Evolutionary conservation across 2,888 invertebrate genomes (phyloP).

Genomic region (Eretmocerus hayati): DNA sequence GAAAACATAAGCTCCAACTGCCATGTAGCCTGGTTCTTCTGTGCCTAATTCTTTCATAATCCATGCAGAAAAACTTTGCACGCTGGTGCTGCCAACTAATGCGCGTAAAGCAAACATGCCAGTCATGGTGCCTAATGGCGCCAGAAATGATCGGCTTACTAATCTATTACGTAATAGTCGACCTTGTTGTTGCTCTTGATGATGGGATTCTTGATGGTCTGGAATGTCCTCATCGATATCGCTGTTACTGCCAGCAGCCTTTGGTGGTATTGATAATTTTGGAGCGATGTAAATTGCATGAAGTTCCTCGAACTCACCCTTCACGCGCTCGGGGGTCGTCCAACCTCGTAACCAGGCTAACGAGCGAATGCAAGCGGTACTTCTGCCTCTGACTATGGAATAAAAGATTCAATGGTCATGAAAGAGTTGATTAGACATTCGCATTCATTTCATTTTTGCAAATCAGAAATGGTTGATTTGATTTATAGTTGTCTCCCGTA

Average conservation of each 20-base stretch:
- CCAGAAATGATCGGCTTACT: neutral
- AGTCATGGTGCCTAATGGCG: neutral
- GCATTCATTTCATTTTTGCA: too few species aligned
- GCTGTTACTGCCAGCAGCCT: too few species aligned
- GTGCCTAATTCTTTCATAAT: neutral
- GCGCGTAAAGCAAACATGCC: conserved; percentile 1
- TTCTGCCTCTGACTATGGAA: neutral
- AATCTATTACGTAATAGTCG: too few species aligned
- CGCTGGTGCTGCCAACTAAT: neutral
- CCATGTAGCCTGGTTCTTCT: neutral
- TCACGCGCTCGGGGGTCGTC: conserved; percentile 5
- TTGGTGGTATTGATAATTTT: too few species aligned
- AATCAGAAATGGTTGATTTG: too few species aligned
- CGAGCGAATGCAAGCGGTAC: neutral
- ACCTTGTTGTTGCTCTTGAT: too few species aligned
- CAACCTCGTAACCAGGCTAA: conserved; percentile 6
- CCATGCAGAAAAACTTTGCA: neutral
- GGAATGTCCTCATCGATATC: too few species aligned
- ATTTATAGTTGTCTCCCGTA: too few species aligned
- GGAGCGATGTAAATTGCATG: too few species aligned
- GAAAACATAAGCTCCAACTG: neutral
- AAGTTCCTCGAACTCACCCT: neutral
- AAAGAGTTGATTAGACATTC: too few species aligned
- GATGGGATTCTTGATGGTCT: too few species aligned
- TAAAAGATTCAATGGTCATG: too few species aligned